Evolutionary conservation across 2,888 invertebrate genomes (phyloP).

Genomic region (Caenorhabditis japonica): DNA sequence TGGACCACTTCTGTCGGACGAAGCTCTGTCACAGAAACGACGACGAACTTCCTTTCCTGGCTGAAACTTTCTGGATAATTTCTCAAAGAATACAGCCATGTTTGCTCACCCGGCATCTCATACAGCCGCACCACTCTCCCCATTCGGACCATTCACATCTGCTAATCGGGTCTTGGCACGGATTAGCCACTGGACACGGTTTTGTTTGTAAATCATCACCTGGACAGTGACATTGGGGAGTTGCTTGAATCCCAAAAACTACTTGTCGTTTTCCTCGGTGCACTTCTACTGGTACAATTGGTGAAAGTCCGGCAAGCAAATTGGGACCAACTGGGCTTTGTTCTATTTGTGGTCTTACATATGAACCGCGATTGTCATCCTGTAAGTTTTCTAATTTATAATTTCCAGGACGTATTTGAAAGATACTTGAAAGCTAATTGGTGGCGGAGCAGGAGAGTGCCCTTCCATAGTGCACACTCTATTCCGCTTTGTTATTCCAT

Average conservation of each 20-base stretch:
- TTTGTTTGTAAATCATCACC: conserved; percentile 57
- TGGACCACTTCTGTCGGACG: conserved; percentile 30
- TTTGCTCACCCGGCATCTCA: conserved; percentile 58
- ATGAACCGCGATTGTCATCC: conserved; percentile 42
- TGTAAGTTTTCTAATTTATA: too few species aligned
- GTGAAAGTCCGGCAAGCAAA: conserved; percentile 45
- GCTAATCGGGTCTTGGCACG: conserved; percentile 47
- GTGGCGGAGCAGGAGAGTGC: conserved; percentile 39
- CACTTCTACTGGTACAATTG: conserved; percentile 60
- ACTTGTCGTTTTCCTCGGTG: conserved; percentile 58
- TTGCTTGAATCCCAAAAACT: conserved; percentile 31
- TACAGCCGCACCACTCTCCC: conserved; percentile 70
- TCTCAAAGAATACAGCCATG: conserved; percentile 65
- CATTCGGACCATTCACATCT: conserved; percentile 65
- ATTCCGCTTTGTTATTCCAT: conserved; percentile 53
- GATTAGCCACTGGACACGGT: conserved; percentile 41
- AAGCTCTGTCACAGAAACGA: conserved; percentile 61
- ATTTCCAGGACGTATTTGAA: too few species aligned
- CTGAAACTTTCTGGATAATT: conserved; percentile 44
- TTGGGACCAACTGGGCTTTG: conserved; percentile 12
- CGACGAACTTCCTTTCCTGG: conserved; percentile 59
- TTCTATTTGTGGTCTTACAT: conserved; percentile 25
- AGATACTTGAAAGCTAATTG: conserved; percentile 52
- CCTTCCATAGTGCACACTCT: conserved; percentile 49
- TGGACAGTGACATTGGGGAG: conserved; percentile 56